Conservation (phyloP, 2,888 invertebrate genomes). For the Conops quadrifasciatus region DNA sequence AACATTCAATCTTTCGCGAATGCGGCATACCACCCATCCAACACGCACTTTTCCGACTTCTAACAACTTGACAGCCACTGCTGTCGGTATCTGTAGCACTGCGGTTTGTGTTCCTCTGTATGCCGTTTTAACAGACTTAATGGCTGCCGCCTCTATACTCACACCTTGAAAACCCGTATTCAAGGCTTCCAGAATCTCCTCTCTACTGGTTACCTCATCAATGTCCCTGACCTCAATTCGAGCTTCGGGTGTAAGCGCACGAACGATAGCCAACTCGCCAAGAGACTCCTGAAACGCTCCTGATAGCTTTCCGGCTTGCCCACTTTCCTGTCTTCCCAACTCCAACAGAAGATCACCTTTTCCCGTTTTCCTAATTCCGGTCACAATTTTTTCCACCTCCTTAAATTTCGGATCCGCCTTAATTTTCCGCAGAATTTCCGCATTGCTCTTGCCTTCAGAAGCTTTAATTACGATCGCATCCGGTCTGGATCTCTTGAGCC, state of each 20-base stretch:
- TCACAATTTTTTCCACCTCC: background rate
- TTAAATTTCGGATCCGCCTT: background rate
- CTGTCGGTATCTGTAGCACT: background rate
- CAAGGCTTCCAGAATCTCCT: background rate
- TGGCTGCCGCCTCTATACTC: background rate
- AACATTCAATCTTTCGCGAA: background rate
- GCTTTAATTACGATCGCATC: background rate
- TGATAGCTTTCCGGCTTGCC: too few species aligned
- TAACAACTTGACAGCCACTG: background rate
- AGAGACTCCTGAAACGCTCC: too few species aligned
- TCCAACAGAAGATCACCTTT: too few species aligned
- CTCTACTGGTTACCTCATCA: background rate
- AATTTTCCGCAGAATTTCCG: too few species aligned
- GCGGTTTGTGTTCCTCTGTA: background rate
- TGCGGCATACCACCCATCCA: background rate
- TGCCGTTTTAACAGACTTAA: background rate
- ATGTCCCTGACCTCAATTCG: background rate
- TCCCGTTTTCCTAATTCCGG: background rate
- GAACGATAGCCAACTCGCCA: too few species aligned
- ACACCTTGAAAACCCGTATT: background rate
- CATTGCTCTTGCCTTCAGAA: too few species aligned
- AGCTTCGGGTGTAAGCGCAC: background rate
- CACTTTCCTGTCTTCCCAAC: background rate
- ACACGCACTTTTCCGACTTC: background rate
- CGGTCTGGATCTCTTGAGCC: too few species aligned